These are phyloP conservation scores for Tetragnatha montana DNA, from an alignment of 2,888 invertebrate species.

Conservation along the genomic window DNA sequence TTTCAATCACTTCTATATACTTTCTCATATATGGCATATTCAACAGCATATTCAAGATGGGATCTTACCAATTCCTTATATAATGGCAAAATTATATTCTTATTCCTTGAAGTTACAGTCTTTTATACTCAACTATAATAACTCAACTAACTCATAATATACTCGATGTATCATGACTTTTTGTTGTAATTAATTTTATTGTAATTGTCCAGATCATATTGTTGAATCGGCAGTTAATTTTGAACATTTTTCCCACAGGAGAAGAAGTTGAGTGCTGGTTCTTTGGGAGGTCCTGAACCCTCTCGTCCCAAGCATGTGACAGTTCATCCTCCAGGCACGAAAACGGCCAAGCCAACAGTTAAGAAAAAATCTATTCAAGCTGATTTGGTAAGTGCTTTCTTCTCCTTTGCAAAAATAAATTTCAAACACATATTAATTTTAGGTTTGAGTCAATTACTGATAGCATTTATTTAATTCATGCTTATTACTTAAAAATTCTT, in stretches of 20 bases:
- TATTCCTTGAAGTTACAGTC: too few species aligned
- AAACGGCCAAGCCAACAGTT: slow-evolving; percentile 93
- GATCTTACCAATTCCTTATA: too few species aligned
- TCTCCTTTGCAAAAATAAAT: not conserved
- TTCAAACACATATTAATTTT: too few species aligned
- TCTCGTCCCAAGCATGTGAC: slow-evolving; percentile 88
- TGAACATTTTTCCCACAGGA: slow-evolving; percentile 72
- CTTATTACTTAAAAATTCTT: too few species aligned
- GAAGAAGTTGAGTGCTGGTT: slow-evolving; percentile 77
- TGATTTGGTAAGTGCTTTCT: slow-evolving; percentile 80
- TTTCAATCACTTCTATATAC: too few species aligned
- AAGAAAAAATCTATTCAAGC: slow-evolving; percentile 93
- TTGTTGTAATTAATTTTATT: not conserved
- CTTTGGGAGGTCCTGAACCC: slow-evolving; percentile 74
- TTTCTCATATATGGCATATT: too few species aligned
- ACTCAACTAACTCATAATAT: too few species aligned
- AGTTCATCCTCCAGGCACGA: slow-evolving; percentile 96
- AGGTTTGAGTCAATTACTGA: not conserved
- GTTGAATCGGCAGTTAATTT: not conserved
- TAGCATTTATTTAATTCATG: too few species aligned
- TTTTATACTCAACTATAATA: too few species aligned
- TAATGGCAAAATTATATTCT: too few species aligned
- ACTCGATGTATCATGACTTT: not conserved
- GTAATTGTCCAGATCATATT: not conserved
- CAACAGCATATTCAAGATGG: too few species aligned